A percentile compares a stretch with the other conserved stretches of the same genome.
These are phyloP conservation scores for Ornithoptera alexandrae DNA, from an alignment of 2,888 invertebrate species.

Conservation along the genomic window DNA sequence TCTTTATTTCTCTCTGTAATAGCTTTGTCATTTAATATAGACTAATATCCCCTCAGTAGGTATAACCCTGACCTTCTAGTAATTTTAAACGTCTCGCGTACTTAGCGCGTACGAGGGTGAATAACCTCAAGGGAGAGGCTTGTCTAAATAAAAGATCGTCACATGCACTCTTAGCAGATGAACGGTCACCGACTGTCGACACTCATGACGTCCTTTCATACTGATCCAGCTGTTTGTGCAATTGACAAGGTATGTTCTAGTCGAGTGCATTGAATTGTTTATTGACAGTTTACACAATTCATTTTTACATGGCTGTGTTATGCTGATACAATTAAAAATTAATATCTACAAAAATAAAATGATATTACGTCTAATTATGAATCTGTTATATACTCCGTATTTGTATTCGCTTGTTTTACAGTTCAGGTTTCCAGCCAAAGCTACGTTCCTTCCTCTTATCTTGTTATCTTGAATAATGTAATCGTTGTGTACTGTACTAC, in stretches of 20 bases:
- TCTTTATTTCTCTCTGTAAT: neutral
- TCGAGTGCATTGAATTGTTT: neutral
- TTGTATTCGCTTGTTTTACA: conserved; percentile 3
- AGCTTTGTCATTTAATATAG: conserved; percentile 6
- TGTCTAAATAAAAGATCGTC: conserved; percentile 73
- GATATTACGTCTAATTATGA: neutral
- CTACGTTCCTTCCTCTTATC: conserved; percentile 33
- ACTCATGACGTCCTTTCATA: conserved; percentile 49
- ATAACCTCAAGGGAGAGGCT: conserved; percentile 68
- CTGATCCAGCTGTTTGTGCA: conserved; percentile 41
- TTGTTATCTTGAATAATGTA: conserved; percentile 39
- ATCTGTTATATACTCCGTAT: neutral
- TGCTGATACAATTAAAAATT: too few species aligned
- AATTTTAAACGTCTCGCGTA: conserved; percentile 40
- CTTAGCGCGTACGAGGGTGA: conserved; percentile 56
- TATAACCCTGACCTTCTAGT: conserved; percentile 73
- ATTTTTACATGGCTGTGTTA: too few species aligned
- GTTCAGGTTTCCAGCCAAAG: conserved; percentile 2
- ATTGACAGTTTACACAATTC: neutral
- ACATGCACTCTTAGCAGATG: conserved; percentile 47
- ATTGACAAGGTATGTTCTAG: neutral
- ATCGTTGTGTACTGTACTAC: conserved; percentile 37
- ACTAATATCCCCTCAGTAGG: conserved; percentile 31
- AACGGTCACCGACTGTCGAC: conserved; percentile 50
- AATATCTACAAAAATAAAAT: neutral